Conservation (phyloP, 2,113 vertebrate genomes). For the Gallinago jamesoni region DNA sequence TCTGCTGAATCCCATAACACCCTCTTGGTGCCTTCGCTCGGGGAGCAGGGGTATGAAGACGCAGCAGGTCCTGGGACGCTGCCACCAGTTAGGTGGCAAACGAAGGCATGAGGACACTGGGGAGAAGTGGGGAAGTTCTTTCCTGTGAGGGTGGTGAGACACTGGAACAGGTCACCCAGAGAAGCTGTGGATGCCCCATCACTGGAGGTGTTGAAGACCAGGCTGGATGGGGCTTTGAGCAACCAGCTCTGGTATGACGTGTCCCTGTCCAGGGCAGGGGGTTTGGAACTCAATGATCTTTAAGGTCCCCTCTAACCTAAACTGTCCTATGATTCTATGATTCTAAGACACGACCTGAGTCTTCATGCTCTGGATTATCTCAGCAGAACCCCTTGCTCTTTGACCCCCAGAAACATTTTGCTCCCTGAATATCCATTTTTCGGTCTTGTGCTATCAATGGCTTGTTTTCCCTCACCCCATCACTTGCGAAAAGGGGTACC, state of each 20-base stretch:
- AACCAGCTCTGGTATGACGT: no score
- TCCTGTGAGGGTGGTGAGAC: no score
- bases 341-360: fast-evolving
- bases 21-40: fast-evolving
- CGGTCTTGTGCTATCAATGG: fast-evolving
- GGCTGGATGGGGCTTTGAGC: no score
- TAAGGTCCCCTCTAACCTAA: no score
- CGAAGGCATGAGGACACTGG: neutral
- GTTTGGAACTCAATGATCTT: no score
- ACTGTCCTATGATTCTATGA: no score
- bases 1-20: neutral
- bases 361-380: neutral
- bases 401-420: neutral
- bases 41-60: fast-evolving
- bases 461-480: fast-evolving
- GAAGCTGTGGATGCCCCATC: no score
- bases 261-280: no score
- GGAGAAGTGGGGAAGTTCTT: no score
- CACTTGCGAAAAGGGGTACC: fast-evolving
- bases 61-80: fast-evolving
- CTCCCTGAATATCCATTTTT: neutral
- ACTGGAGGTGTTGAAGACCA: no score
- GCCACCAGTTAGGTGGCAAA: no score
- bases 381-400: neutral
- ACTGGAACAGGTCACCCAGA: no score